phyloP scores from a whole-genome alignment of 2,888 invertebrate species.

The Oscheius sp. region DNA sequence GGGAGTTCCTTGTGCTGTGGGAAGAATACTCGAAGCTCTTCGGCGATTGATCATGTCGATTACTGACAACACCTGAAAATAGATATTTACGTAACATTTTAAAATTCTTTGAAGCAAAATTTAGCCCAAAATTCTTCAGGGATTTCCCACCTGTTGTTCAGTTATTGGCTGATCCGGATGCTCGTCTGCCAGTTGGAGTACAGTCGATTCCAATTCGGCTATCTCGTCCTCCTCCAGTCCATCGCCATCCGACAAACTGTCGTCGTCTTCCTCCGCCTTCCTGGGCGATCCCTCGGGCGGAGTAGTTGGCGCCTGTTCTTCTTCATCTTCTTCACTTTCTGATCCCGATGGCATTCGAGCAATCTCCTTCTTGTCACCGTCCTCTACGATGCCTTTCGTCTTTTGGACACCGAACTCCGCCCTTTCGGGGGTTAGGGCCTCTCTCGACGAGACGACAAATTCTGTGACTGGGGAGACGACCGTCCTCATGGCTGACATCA shows the following conservation, averaged over 20 bases:
- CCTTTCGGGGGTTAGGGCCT: slow-evolving; percentile 34
- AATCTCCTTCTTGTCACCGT: slow-evolving; percentile 30
- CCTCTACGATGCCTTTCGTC: slow-evolving; percentile 7
- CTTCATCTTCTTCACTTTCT: slow-evolving; percentile 43
- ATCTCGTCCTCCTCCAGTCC: slow-evolving; percentile 48
- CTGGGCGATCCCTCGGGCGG: slow-evolving; percentile 5
- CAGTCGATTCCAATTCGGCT: slow-evolving; percentile 45
- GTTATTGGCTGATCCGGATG: slow-evolving; percentile 25
- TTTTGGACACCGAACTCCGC: slow-evolving; percentile 39
- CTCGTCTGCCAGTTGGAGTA: slow-evolving; percentile 40
- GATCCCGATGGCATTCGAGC: slow-evolving; percentile 21
- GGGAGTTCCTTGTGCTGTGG: background rate
- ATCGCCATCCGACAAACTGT: slow-evolving; percentile 39
- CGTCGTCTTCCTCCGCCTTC: slow-evolving; percentile 34
- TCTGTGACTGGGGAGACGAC: slow-evolving; percentile 30
- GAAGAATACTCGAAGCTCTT: slow-evolving; percentile 8
- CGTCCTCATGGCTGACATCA: slow-evolving; percentile 9
- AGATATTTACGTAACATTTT: background rate
- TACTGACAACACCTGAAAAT: slow-evolving; percentile 36
- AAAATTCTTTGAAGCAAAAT: background rate
- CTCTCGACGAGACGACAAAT: background rate
- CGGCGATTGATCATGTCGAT: slow-evolving; percentile 40
- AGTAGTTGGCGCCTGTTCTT: slow-evolving; percentile 6
- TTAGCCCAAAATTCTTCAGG: no score
- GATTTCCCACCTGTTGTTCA: slow-evolving; percentile 31